Evolutionary conservation across 2,113 vertebrate genomes (phyloP), one percentile per base, ranked within the genome.

Genomic region (Podocnemis expansa): DNA sequence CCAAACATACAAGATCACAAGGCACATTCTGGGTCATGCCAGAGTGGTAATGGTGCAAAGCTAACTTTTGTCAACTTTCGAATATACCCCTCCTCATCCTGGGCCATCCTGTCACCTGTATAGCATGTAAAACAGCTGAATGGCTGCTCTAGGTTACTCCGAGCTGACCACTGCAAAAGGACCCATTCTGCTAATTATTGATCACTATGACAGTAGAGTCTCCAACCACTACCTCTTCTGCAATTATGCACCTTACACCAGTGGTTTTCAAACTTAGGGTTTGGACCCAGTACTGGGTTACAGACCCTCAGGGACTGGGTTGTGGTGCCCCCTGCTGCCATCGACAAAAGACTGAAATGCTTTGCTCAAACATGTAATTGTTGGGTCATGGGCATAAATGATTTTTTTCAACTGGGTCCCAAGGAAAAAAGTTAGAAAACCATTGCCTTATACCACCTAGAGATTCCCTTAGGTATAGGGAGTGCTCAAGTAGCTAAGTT

Each of bases 141-240:
- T 76, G 41, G 24, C 41, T 76, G 73, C 45, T 76, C 11, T 27
- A 76, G 27, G 43, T 76, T 76, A 25, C 73, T 45, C 25, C 41
- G 13, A 41, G 79, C n/a, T 27, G 80, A 4, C 43, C 38, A n/a
- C 24, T 78, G 76, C 45, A 58, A 67, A 25, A 3, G 6, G 6
- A 41, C 10, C 6, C 49, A 51, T 2, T 63, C 51, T 75, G 76
- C 3, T 41, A 43, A 41, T 58, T 19, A 56, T 2, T 45, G 22
- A 45, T 67, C 22, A 21, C 0, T 4, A 1, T 0, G 0, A 2
- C 11, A 1, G 29, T 47, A 0, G 2, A 7, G 4, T 55, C 21
- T 29, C 54, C 11, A 2, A 25, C 41, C 51, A 0, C 0, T 2
- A 22, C 34, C 49, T 56, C 81, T 94, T 12, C 21, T 82, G 55